Conservation (phyloP, 2,113 vertebrate genomes). For the Meriones unguiculatus region DNA sequence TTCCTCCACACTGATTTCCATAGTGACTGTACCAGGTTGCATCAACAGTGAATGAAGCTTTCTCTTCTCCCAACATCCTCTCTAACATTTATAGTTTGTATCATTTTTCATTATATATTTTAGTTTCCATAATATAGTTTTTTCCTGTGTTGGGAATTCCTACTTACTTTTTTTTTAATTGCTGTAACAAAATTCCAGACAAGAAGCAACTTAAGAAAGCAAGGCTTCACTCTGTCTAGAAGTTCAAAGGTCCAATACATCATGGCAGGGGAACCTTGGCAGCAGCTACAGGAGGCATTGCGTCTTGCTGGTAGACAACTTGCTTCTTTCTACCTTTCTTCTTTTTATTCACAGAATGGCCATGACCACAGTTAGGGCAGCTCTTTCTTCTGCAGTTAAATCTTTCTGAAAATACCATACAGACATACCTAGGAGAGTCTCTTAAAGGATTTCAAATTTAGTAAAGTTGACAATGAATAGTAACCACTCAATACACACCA, state of each 20-base stretch:
- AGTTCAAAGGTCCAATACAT: neutral
- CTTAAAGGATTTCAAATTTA: neutral
- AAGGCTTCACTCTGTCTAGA: neutral
- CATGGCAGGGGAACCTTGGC: too few species aligned
- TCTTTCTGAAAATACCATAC: neutral
- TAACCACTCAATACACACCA: neutral
- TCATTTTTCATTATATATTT: slow-evolving; percentile 1
- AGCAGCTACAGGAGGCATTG: neutral
- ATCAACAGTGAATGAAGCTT: neutral
- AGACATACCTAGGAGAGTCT: neutral
- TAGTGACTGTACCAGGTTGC: neutral
- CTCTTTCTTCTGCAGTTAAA: neutral
- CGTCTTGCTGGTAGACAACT: neutral
- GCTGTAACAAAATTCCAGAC: neutral
- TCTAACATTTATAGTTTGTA: neutral
- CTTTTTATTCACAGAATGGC: too few species aligned
- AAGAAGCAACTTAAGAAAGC: neutral
- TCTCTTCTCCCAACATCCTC: neutral
- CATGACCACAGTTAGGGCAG: neutral
- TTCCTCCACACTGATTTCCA: neutral
- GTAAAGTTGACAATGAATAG: neutral
- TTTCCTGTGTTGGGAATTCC: neutral
- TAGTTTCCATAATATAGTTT: slow-evolving; percentile 16
- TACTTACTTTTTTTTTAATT: neutral
- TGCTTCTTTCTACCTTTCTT: neutral